These are phyloP conservation scores for Rostratula benghalensis DNA, from an alignment of 2,113 vertebrate genomes.

Conservation along the genomic window DNA sequence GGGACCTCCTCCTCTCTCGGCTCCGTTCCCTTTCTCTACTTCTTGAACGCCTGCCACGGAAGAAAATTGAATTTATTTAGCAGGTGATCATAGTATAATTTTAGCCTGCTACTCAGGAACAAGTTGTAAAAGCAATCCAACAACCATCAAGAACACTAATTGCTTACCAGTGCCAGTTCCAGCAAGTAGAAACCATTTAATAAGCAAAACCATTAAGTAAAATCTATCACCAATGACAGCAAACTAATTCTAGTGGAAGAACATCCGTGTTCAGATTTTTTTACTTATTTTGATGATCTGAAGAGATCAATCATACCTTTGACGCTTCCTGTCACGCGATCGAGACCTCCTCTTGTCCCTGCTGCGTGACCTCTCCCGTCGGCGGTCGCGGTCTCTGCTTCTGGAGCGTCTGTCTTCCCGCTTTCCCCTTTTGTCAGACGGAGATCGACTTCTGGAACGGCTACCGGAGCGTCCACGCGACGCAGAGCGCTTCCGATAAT, in stretches of 20 bases:
- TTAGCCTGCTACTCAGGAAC: neutral
- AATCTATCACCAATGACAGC: neutral
- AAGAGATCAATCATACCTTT: constrained; percentile 71
- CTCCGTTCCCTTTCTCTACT: constrained; percentile 81
- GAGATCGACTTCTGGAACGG: constrained; percentile 91
- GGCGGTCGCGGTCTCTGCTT: constrained; percentile 79
- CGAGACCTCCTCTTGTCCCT: constrained; percentile 91
- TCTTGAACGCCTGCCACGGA: constrained; percentile 85
- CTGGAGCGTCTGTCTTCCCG: constrained; percentile 84
- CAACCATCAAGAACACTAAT: neutral
- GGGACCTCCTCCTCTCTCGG: constrained; percentile 84
- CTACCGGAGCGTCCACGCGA: constrained; percentile 89
- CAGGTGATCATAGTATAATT: rapidly evolving
- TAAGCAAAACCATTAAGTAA: neutral
- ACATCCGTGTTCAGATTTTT: too few species aligned
- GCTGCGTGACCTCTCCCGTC: constrained; percentile 87
- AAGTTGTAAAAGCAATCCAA: neutral
- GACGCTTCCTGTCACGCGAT: constrained; percentile 91
- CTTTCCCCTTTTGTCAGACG: constrained; percentile 90
- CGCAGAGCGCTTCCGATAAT: constrained; percentile 92
- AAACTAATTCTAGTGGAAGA: neutral
- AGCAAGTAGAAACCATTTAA: neutral
- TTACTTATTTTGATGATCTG: too few species aligned
- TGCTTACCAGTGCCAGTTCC: neutral
- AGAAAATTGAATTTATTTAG: neutral